These are phyloP conservation scores for Hylyphantes graminicola DNA, from an alignment of 1,140 invertebrate species.

Conservation along the genomic window DNA sequence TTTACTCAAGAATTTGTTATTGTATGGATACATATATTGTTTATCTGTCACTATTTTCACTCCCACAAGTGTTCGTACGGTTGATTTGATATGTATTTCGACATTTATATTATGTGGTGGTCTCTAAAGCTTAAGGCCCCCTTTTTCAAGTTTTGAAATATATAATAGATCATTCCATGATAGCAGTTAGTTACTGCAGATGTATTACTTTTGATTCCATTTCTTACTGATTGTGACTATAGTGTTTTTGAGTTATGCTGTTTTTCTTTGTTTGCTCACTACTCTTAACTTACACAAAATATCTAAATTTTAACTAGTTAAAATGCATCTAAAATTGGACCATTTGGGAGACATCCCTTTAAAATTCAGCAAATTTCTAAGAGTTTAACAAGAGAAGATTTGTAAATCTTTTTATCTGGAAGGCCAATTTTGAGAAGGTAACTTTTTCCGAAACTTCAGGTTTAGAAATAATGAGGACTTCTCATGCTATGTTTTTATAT, in stretches of 20 bases:
- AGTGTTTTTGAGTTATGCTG: conserved; percentile 9
- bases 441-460: conserved; percentile 8
- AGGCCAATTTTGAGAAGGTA: not conserved
- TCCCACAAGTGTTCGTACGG: conserved; percentile 33
- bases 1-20: conserved; percentile 37
- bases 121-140: conserved; percentile 1
- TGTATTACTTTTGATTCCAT: conserved; percentile 28
- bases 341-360: conserved; percentile 13
- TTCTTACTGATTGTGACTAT: conserved; percentile 12
- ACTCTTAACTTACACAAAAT: conserved; percentile 1
- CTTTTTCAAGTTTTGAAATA: conserved; percentile 9
- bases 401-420: conserved; percentile 34
- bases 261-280: conserved; percentile 19
- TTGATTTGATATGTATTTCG: conserved; percentile 12
- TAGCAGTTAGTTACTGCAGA: conserved; percentile 34
- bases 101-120: not conserved
- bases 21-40: conserved; percentile 10
- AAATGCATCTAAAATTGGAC: conserved; percentile 9
- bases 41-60: conserved; percentile 21
- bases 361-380: conserved; percentile 21
- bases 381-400: conserved; percentile 16
- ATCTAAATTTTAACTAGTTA: conserved; percentile 5
- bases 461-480: conserved; percentile 33
- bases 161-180: conserved; percentile 37
- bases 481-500: conserved; percentile 43